Conservation (phyloP, 2,888 invertebrate species). For the Acanthoscelides obtectus region DNA sequence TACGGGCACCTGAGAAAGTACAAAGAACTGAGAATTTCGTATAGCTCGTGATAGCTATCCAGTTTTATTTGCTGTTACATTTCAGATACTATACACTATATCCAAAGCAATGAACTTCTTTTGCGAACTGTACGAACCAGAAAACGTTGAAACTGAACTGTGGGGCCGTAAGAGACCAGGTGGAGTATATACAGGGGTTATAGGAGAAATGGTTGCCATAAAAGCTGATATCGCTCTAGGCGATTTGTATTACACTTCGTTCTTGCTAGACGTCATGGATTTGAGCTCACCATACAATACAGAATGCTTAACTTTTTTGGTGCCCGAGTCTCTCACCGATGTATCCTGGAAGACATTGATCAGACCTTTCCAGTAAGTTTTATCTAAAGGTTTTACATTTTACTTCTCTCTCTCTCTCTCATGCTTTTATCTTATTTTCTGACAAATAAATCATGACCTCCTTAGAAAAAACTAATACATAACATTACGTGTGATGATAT, state of each 20-base stretch:
- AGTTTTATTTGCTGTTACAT: too few species aligned
- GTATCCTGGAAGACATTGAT: constrained; percentile 82
- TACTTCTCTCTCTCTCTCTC: too few species aligned
- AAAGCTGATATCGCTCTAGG: constrained; percentile 70
- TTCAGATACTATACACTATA: constrained; percentile 62
- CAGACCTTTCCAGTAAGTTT: constrained; percentile 67
- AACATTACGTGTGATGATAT: too few species aligned
- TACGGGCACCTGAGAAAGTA: too few species aligned
- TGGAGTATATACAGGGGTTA: constrained; percentile 64
- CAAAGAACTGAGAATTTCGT: too few species aligned
- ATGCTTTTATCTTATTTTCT: too few species aligned
- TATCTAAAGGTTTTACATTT: too few species aligned
- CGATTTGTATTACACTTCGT: constrained; percentile 70
- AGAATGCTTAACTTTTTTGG: constrained; percentile 78
- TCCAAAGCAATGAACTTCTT: constrained; percentile 68
- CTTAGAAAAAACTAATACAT: too few species aligned
- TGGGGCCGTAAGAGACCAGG: constrained; percentile 66
- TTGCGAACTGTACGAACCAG: constrained; percentile 62
- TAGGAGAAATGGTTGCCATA: constrained; percentile 67
- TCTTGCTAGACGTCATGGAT: constrained; percentile 65
- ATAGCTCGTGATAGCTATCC: neutral
- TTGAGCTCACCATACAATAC: constrained; percentile 74
- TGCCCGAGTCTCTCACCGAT: constrained; percentile 74
- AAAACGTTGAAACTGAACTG: constrained; percentile 55
- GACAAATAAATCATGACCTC: too few species aligned